Conservation (phyloP, 1,140 invertebrate genomes). For the Zaprionus davidi region DNA sequence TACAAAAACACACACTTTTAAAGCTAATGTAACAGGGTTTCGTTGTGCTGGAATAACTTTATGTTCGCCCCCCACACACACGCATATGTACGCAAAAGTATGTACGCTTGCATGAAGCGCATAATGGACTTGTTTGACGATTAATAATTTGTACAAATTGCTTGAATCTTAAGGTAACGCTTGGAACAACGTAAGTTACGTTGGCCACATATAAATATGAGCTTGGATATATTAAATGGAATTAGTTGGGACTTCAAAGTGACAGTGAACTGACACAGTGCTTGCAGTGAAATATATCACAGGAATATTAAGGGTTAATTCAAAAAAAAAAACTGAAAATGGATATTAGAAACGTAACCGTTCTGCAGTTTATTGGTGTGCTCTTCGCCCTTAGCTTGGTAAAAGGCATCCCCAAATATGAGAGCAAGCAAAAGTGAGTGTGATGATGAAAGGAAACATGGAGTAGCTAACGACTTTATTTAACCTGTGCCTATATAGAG, state of each 20-base stretch:
- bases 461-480: background rate
- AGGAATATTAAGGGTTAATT: conserved; percentile 7
- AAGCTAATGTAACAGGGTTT: conserved; percentile 23
- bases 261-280: conserved; percentile 16
- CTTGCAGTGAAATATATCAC: background rate
- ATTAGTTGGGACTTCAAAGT: conserved; percentile 55
- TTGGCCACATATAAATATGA: conserved; percentile 62
- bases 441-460: background rate
- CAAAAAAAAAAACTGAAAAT: conserved; percentile 17
- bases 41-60: conserved; percentile 68
- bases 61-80: conserved; percentile 35
- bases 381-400: conserved; percentile 41
- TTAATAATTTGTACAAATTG: conserved; percentile 78
- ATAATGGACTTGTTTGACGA: conserved; percentile 60
- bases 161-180: conserved; percentile 53
- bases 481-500: conserved; percentile 35
- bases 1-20: background rate
- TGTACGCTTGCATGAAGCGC: conserved; percentile 45
- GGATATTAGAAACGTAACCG: conserved; percentile 41
- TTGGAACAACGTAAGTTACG: conserved; percentile 25
- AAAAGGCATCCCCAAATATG: conserved; percentile 68
- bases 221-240: conserved; percentile 31
- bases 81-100: background rate
- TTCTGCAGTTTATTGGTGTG: conserved; percentile 37
- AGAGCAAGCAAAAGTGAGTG: conserved; percentile 69